phyloP scores from a whole-genome alignment of 2,797 vertebrate species.

The Spatula versicolor region DNA sequence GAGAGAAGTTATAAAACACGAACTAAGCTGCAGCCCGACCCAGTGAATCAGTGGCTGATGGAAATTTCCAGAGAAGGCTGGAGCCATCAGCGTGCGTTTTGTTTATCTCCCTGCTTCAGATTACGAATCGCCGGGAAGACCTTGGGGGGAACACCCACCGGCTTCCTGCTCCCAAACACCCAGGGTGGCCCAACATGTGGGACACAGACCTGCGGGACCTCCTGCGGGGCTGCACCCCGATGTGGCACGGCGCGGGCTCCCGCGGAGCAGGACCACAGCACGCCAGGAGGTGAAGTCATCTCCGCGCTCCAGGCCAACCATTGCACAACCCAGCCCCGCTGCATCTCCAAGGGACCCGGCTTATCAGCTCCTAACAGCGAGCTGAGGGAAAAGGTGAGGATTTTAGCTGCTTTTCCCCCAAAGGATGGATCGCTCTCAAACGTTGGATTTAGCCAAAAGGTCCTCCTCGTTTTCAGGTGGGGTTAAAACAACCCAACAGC shows the following conservation, averaged over 20 bases:
- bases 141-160: constrained; percentile 11
- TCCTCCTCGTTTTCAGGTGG: background rate
- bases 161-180: constrained; percentile 17
- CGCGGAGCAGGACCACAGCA: background rate
- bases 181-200: constrained; percentile 64
- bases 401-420: background rate
- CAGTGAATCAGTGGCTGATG: constrained; percentile 29
- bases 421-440: background rate
- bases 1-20: constrained; percentile 18
- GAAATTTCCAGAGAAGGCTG: constrained; percentile 61
- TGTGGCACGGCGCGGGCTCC: background rate
- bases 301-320: background rate
- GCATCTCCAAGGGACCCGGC: background rate
- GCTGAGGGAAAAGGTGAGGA: background rate
- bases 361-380: background rate
- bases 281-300: constrained; percentile 40
- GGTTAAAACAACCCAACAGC: background rate
- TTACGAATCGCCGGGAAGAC: background rate
- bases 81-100: constrained; percentile 2
- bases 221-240: constrained; percentile 9
- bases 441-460: background rate
- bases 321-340: background rate
- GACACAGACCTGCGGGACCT: constrained; percentile 10
- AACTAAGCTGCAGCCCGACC: constrained; percentile 27
- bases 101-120: constrained; percentile 51